Evolutionary conservation across 2,113 vertebrate species (phyloP).

Genomic region (Taxidea taxus): DNA sequence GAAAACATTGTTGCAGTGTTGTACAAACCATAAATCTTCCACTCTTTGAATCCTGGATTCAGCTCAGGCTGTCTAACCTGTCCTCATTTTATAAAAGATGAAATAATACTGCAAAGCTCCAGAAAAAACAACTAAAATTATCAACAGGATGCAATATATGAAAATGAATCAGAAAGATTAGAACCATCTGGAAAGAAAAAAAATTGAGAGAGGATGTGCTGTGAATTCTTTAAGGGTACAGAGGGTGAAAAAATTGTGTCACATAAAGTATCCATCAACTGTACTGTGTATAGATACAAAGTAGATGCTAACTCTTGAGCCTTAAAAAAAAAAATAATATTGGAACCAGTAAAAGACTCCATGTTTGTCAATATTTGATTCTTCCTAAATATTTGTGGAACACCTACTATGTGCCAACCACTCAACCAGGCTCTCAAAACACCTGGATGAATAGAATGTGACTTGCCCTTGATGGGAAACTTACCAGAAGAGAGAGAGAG

Average conservation of each 20-base stretch:
- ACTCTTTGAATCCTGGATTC: not conserved
- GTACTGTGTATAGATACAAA: not conserved
- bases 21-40: not conserved
- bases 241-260: not conserved
- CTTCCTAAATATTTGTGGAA: not conserved
- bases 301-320: not conserved
- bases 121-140: slow-evolving; percentile 58
- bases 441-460: not conserved
- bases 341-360: not conserved
- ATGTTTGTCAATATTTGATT: not conserved
- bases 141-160: slow-evolving; percentile 19
- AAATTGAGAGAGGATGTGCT: not conserved
- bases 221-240: slow-evolving; percentile 10
- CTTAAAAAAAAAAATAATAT: slow-evolving; percentile 13
- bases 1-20: not conserved
- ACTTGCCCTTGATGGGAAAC: not conserved
- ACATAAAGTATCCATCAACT: not conserved
- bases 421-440: not conserved
- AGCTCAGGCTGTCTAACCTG: not conserved
- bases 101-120: slow-evolving; percentile 17
- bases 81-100: slow-evolving; percentile 35
- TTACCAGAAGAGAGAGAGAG: not conserved
- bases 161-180: slow-evolving; percentile 55
- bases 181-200: slow-evolving; percentile 45
- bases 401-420: not conserved